Percentiles rank a stretch among this genome's conserved stretches.
phyloP scores from a whole-genome alignment of 1,140 invertebrate genomes.

The Nomia melanderi region DNA sequence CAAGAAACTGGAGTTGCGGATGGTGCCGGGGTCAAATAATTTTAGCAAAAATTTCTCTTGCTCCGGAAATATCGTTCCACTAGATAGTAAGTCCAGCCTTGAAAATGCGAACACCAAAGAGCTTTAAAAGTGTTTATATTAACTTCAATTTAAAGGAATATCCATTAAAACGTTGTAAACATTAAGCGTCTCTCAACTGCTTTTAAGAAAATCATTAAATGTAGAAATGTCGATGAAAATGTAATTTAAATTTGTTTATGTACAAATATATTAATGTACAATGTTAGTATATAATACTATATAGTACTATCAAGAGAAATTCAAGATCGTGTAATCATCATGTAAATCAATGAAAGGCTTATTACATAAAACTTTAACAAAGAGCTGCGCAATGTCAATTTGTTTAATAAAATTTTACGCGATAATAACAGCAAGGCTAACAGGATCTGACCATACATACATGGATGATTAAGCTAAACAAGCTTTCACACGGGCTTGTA shows the following conservation, averaged over 20 bases:
- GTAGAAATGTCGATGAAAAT: too few relatives aligned
- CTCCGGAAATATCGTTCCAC: conserved; percentile 5
- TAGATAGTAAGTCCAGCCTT: neutral
- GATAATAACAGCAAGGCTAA: conserved; percentile 18
- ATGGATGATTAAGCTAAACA: conserved; percentile 51
- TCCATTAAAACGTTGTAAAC: too few relatives aligned
- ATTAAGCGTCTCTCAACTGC: too few relatives aligned
- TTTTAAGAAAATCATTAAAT: too few relatives aligned
- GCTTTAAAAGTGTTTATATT: neutral
- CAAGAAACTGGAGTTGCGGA: neutral
- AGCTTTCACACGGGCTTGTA: conserved; percentile 48
- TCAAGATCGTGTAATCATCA: too few relatives aligned
- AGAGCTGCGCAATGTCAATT: neutral
- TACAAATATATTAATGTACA: too few relatives aligned
- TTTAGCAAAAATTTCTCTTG: conserved; percentile 33
- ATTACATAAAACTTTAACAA: too few relatives aligned
- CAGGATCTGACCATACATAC: neutral
- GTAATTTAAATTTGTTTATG: too few relatives aligned
- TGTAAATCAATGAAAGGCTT: too few relatives aligned
- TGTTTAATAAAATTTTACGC: conserved; percentile 30
- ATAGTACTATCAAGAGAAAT: too few relatives aligned
- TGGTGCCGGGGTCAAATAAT: conserved; percentile 24
- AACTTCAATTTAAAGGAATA: neutral
- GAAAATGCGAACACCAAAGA: neutral
- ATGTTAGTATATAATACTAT: too few relatives aligned